Conservation (phyloP, 2,888 invertebrate species). For the Cremastobaeus sp. region DNA sequence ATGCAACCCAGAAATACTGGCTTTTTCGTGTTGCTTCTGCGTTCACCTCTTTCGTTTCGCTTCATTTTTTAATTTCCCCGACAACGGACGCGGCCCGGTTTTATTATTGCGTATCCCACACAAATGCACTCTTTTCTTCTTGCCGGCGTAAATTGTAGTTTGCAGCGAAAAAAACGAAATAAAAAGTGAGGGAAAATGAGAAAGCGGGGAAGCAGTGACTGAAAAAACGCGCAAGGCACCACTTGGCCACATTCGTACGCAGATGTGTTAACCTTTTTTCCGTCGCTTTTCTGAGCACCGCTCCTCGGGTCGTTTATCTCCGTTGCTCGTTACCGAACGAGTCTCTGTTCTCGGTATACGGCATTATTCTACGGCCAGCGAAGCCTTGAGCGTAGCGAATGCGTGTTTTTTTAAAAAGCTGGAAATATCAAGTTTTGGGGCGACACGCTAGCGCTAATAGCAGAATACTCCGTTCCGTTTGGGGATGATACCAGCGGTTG, state of each 20-base stretch:
- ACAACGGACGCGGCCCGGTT: constrained; percentile 33
- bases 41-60: constrained; percentile 46
- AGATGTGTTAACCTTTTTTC: constrained; percentile 59
- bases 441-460: constrained; percentile 56
- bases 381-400: constrained; percentile 73
- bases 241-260: constrained; percentile 50
- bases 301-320: constrained; percentile 10
- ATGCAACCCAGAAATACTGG: too few relatives aligned
- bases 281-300: constrained; percentile 64
- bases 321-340: constrained; percentile 50
- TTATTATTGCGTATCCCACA: constrained; percentile 37
- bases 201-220: constrained; percentile 32
- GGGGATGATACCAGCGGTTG: constrained; percentile 27
- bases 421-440: constrained; percentile 73
- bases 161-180: constrained; percentile 27
- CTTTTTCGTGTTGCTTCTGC: neutral
- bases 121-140: constrained; percentile 38
- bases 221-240: constrained; percentile 42
- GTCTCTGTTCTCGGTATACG: constrained; percentile 56
- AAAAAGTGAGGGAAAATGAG: constrained; percentile 51
- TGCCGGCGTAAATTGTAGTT: constrained; percentile 49
- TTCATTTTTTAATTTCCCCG: constrained; percentile 44
- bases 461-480: constrained; percentile 17
- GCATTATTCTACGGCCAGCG: constrained; percentile 53
- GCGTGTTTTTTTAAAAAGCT: constrained; percentile 69